Conservation (phyloP, 2,888 invertebrate genomes). For the Oxycera nigricornis region DNA sequence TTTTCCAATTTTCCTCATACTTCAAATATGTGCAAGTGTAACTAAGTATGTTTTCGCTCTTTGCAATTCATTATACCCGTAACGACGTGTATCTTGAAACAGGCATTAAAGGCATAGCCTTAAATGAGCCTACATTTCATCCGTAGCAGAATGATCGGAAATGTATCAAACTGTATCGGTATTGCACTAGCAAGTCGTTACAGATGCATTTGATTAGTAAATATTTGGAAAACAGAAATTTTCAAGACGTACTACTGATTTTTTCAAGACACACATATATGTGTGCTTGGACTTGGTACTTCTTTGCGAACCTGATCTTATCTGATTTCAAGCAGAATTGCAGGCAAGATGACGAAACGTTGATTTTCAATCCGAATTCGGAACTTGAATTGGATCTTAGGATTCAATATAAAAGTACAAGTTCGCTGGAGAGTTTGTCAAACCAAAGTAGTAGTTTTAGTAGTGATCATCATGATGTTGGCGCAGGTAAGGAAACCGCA, state of each 20-base stretch:
- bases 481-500: constrained; percentile 57
- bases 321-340: constrained; percentile 34
- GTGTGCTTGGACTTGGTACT: not conserved
- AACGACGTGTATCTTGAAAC: not conserved
- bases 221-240: constrained; percentile 1
- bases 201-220: constrained; percentile 19
- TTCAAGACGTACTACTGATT: not conserved
- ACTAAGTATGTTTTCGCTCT: constrained; percentile 4
- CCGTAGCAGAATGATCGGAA: constrained; percentile 27
- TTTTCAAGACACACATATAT: not conserved
- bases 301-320: constrained; percentile 24
- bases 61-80: constrained; percentile 10
- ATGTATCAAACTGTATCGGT: constrained; percentile 4
- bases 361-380: constrained; percentile 40
- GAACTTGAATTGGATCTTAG: constrained; percentile 33
- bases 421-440: constrained; percentile 57
- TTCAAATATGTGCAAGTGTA: not conserved
- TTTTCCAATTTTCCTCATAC: constrained; percentile 1
- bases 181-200: not conserved
- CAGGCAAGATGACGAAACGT: constrained; percentile 39
- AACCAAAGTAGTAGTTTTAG: constrained; percentile 59
- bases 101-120: not conserved
- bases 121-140: constrained; percentile 9
- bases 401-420: constrained; percentile 58
- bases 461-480: constrained; percentile 59